Base-by-base conservation (phyloP, 2,888 invertebrate genomes). In the Erynnis tages region DNA sequence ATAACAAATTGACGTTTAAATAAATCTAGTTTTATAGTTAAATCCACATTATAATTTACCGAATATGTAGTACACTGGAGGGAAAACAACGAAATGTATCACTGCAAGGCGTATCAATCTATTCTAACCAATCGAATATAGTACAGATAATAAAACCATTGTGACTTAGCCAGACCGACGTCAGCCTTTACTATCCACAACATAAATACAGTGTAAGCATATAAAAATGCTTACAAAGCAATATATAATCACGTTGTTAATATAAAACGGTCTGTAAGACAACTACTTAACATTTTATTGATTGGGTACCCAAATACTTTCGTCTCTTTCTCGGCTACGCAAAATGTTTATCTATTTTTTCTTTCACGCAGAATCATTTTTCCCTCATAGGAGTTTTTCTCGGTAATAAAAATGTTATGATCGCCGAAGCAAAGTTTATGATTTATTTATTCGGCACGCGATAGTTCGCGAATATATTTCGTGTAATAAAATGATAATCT, bases 371-470 rank as follows among this genome's bases (percentile, higher is more conserved):
- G 52, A 64, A 73, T 66, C 59, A 62, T 63, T 40, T 65, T 73
- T 73, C 61, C 55, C 55, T 57, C 63, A 63, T 66, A 66, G 66
- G 72, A 76, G 65, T 76, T 69, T 69, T 66, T 62, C 59, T 59
- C 62, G 68, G 76, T 76, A 76, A 71, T 82, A 84, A 86, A 84
- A 84, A 76, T 82, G 80, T 84, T 83, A 82, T 81, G 81, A 83
- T 79, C 75, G 64, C 64, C 58, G 61, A 59, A 69, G 58, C 66
- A 68, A 69, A 76, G 64, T 82, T 82, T 73, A 81, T 76, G 83
- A 80, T 83, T 82, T 85, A 82, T 84, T 82, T 84, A 82, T 79
- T 69, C 63, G 62, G 65, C 58, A 48, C 59, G 64, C 60, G 69
- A 73, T 72, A 75, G 75, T 77, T 76, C 60, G 56, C 46, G 66